Percentiles rank a stretch among this genome's conserved stretches.
Evolutionary conservation across 92 coral and sea anemone genomes (phyloP).

Genomic region (Umimayanthus chanpuru): DNA sequence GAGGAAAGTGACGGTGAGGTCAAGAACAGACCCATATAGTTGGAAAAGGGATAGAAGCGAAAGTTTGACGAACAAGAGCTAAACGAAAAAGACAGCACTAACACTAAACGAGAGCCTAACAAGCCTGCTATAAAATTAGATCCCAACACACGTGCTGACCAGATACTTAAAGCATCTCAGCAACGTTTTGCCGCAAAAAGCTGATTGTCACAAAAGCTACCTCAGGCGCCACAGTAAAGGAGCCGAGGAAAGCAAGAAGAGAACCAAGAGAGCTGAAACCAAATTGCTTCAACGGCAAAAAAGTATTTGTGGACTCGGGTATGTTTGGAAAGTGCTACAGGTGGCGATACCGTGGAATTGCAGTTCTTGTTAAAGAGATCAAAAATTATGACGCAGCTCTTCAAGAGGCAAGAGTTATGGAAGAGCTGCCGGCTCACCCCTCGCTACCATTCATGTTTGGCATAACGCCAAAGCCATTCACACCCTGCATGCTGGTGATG

Average conservation of each 20-base stretch:
- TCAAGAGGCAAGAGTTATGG: neutral
- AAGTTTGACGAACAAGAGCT: too few species aligned
- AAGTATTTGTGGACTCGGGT: neutral
- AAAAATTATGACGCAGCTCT: neutral
- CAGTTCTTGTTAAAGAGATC: neutral
- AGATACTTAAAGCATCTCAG: too few species aligned
- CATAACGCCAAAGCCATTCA: neutral
- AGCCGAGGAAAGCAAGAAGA: neutral
- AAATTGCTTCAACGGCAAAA: neutral
- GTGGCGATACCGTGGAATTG: neutral
- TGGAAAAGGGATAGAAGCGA: too few species aligned
- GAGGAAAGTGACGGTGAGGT: too few species aligned
- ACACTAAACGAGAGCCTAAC: too few species aligned
- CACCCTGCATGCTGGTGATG: neutral
- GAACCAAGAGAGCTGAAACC: neutral
- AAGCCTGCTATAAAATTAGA: too few species aligned
- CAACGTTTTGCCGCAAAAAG: too few species aligned
- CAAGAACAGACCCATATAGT: too few species aligned
- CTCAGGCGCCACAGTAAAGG: too few species aligned
- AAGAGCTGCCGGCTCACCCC: neutral
- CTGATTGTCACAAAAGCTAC: too few species aligned
- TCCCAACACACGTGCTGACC: too few species aligned
- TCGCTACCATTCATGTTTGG: neutral
- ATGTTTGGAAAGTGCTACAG: neutral
- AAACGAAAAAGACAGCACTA: too few species aligned